Evolutionary conservation across 1,140 invertebrate genomes (phyloP).

Genomic region (Tetranychus cinnabarinus): DNA sequence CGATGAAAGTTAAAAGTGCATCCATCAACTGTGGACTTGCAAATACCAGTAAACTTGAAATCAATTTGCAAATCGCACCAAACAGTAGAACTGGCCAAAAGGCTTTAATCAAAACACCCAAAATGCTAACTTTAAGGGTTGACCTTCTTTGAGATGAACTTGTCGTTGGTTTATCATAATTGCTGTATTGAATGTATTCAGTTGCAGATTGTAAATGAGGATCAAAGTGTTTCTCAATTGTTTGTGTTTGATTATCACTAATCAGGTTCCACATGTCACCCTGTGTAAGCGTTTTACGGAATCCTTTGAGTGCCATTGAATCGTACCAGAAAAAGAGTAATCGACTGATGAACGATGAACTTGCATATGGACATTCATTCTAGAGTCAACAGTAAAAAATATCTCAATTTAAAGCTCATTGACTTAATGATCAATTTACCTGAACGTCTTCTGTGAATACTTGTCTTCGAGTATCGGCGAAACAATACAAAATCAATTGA

Average conservation of each 20-base stretch:
- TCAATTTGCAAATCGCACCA: conserved; percentile 45
- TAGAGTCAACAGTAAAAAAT: background rate
- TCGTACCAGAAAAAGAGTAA: conserved; percentile 84
- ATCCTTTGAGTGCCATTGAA: conserved; percentile 13
- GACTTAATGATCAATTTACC: background rate
- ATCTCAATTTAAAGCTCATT: too few relatives aligned
- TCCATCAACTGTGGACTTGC: conserved; percentile 41
- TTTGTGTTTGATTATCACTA: conserved; percentile 40
- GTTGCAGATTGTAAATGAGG: background rate
- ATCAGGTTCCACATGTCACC: conserved; percentile 4
- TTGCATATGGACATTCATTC: conserved; percentile 38
- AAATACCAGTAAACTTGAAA: conserved; percentile 70
- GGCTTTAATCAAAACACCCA: conserved; percentile 25
- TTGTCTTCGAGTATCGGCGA: background rate
- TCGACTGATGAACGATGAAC: conserved; percentile 63
- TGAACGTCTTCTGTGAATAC: background rate
- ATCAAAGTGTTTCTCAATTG: background rate
- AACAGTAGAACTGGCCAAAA: conserved; percentile 48
- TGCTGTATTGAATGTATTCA: background rate
- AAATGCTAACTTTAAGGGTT: conserved; percentile 2
- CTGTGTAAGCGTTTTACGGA: conserved; percentile 2
- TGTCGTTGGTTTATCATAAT: background rate
- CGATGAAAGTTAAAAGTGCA: conserved; percentile 5
- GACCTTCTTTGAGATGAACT: background rate
- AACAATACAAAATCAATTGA: background rate